Percentiles rank a stretch among this genome's conserved stretches.
phyloP scores from a whole-genome alignment of 2,888 invertebrate genomes.

The Deilephila elpenor region DNA sequence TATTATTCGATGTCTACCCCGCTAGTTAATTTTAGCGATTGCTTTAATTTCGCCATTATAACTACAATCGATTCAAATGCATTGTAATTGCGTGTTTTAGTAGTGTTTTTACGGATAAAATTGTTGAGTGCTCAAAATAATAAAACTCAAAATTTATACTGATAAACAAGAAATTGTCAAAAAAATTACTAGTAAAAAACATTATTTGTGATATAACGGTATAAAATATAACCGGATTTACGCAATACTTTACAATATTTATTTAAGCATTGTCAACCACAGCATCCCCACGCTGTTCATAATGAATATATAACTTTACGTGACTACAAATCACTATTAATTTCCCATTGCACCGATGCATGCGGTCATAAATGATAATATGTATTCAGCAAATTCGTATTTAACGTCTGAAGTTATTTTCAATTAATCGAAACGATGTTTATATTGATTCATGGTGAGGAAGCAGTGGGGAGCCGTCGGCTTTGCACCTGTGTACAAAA shows the following conservation, averaged over 20 bases:
- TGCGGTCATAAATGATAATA: slow-evolving; percentile 50
- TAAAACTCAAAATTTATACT: neutral
- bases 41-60: neutral
- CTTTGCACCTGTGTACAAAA: slow-evolving; percentile 47
- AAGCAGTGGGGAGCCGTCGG: slow-evolving; percentile 65
- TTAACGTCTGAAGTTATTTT: slow-evolving; percentile 57
- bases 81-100: no score
- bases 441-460: slow-evolving; percentile 68
- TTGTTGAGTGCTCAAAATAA: neutral
- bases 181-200: neutral
- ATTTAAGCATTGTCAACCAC: neutral
- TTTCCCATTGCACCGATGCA: slow-evolving; percentile 42
- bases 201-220: neutral
- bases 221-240: neutral
- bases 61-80: neutral
- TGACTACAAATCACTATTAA: slow-evolving; percentile 48
- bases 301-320: slow-evolving; percentile 42
- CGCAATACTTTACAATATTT: neutral
- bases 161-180: no score
- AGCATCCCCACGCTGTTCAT: slow-evolving; percentile 37
- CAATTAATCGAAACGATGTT: slow-evolving; percentile 73
- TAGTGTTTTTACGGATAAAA: neutral
- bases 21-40: neutral
- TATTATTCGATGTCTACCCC: neutral
- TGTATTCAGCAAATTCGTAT: slow-evolving; percentile 52